Base-by-base conservation (phyloP, 2,888 invertebrate species). In the Pseudococcus jackbeardsleyi region DNA sequence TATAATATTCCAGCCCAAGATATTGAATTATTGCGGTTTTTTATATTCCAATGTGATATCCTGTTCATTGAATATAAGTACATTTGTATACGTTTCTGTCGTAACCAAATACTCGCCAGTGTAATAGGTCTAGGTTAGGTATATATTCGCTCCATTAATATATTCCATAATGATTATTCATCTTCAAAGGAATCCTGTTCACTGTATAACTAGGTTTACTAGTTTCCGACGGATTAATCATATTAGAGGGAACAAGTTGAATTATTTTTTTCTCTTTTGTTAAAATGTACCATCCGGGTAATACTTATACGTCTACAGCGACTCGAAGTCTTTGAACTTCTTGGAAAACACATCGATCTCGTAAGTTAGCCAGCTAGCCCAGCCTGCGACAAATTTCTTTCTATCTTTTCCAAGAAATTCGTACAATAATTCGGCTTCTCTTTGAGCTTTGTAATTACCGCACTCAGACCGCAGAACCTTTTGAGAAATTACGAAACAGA, bases 401-500 rank as follows among this genome's bases (percentile, higher is more conserved):
- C 42, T 42, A 42, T 42, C 42, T 33, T 6, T 82, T 82, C 33
- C 46, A 19, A 42, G 79, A 33, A 82, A 9, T 15, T 50, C 48
- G 48, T 46, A 46, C 15, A n/a, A 12, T 82, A 46, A 82, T 82
- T 82, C 42, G 46, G 42, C 42, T 82, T 46, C 39, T 39, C 42
- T 82, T 82, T 46, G 79, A 82, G 79, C 79, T 82, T 82, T 82
- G 79, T 82, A 46, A 82, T 82, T 82, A 82, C 19, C 12, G 11
- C 11, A n/a, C n/a, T 1, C 15, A 82, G 79, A 46, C 79, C 79
- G 79, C 79, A 9, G 19, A 82, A 82, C n/a, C 33, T 42, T 42
- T 77, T 77, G 8, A 42, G 19, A 19, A 42, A 46, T 46, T 46
- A 46, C 39, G 79, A 82, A 82, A 82, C 46, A n/a, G 79, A 82